Conservation (phyloP, 2,797 vertebrate species). For the Etheostoma perlongum region DNA sequence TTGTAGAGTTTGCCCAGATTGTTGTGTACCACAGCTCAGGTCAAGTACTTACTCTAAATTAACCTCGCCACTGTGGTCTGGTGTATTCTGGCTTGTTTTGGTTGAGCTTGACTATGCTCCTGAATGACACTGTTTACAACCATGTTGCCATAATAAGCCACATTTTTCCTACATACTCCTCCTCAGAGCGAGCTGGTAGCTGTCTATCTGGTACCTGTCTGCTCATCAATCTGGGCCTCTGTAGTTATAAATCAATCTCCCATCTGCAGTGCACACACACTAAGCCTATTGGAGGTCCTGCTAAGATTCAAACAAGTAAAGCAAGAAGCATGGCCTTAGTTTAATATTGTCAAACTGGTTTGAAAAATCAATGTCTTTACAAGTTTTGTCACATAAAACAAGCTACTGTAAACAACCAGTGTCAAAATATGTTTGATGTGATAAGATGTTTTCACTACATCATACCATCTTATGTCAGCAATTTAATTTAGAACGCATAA, state of each 20-base stretch:
- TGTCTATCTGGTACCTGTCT: slow-evolving; percentile 29
- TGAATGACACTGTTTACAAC: slow-evolving; percentile 53
- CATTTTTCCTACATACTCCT: slow-evolving; percentile 28
- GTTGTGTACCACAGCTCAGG: slow-evolving; percentile 13
- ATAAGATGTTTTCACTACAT: slow-evolving; percentile 12
- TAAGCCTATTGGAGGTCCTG: not conserved
- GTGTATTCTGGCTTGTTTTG: slow-evolving; percentile 21
- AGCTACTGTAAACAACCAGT: slow-evolving; percentile 10
- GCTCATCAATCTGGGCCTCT: slow-evolving; percentile 56
- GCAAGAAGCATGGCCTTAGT: slow-evolving; percentile 5
- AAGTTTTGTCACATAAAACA: slow-evolving; percentile 30
- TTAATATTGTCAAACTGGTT: slow-evolving; percentile 14
- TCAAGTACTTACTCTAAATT: slow-evolving; percentile 38
- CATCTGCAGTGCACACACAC: slow-evolving; percentile 4
- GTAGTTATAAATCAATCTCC: slow-evolving; percentile 61
- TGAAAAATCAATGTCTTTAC: slow-evolving; percentile 33
- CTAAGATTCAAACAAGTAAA: slow-evolving; percentile 31
- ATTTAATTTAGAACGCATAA: not conserved
- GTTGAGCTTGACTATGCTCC: slow-evolving; percentile 43
- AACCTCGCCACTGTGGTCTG: slow-evolving; percentile 24
- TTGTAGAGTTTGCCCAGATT: slow-evolving; percentile 21
- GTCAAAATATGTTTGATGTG: slow-evolving; percentile 18
- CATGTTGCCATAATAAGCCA: slow-evolving; percentile 49
- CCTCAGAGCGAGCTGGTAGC: slow-evolving; percentile 29
- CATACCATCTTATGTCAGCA: not conserved